Percentiles rank a stretch among this genome's conserved stretches.
Evolutionary conservation across 2,797 vertebrate species (phyloP).

Genomic region (Spinus olivaceus): DNA sequence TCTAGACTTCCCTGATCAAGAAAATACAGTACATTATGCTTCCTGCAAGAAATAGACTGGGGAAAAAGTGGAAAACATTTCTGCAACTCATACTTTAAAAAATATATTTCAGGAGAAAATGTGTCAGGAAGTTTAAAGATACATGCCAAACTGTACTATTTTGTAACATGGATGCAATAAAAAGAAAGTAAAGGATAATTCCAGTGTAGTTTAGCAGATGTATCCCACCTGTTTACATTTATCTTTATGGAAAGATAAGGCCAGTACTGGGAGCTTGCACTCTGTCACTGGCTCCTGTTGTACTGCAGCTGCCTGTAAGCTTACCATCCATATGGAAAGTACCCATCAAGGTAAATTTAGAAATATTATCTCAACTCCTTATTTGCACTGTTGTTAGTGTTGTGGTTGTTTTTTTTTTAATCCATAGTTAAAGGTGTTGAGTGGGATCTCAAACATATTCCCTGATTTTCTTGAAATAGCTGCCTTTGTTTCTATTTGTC

Average conservation of each 20-base stretch:
- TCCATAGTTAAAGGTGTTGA: not conserved
- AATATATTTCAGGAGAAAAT: not conserved
- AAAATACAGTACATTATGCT: not conserved
- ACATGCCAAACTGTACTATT: not conserved
- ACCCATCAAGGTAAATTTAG: not conserved
- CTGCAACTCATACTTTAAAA: not conserved
- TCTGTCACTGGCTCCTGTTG: not conserved
- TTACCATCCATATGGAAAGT: not conserved
- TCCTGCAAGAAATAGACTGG: not conserved
- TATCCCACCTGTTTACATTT: not conserved
- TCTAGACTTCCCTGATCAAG: not conserved
- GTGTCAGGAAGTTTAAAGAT: not conserved
- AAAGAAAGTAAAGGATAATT: not conserved
- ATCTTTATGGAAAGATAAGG: not conserved
- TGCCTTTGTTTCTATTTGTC: not conserved
- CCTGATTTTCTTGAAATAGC: not conserved
- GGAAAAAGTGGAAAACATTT: not conserved
- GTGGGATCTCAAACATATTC: not conserved
- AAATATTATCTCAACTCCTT: not conserved
- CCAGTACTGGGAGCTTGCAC: not conserved
- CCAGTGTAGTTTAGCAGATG: not conserved
- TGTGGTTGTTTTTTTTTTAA: not conserved
- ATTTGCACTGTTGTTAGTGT: not conserved
- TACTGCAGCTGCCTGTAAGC: not conserved
- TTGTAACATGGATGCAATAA: not conserved